phyloP scores from a whole-genome alignment of 2,113 vertebrate genomes.

The Ptilonorhynchus violaceus region DNA sequence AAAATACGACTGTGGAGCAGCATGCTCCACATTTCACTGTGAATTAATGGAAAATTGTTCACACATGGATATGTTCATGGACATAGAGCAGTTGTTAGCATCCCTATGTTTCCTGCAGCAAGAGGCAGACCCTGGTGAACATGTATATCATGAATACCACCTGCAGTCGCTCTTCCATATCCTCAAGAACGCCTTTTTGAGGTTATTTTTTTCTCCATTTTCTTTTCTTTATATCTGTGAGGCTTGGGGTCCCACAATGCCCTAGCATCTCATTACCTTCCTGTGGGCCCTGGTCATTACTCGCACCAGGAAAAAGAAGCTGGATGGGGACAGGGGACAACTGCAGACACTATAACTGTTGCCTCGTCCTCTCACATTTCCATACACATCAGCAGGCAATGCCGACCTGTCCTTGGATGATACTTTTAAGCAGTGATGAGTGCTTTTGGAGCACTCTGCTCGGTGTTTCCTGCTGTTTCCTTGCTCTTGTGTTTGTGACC shows the following conservation, averaged over 20 bases:
- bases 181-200: neutral
- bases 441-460: neutral
- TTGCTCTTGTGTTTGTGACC: neutral
- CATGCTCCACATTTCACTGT: neutral
- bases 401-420: neutral
- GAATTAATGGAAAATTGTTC: neutral
- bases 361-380: neutral
- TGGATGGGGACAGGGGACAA: too few species aligned
- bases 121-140: neutral
- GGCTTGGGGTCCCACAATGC: rapidly evolving
- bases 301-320: neutral
- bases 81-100: neutral
- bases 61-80: neutral
- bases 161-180: neutral
- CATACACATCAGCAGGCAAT: neutral
- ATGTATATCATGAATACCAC: neutral
- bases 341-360: neutral
- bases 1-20: neutral
- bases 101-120: neutral
- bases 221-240: neutral
- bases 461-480: neutral
- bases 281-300: neutral
- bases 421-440: neutral
- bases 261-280: neutral
- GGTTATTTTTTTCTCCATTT: neutral